Base-by-base conservation (phyloP, 2,113 vertebrate genomes). In the Notarius lentiginosus region DNA sequence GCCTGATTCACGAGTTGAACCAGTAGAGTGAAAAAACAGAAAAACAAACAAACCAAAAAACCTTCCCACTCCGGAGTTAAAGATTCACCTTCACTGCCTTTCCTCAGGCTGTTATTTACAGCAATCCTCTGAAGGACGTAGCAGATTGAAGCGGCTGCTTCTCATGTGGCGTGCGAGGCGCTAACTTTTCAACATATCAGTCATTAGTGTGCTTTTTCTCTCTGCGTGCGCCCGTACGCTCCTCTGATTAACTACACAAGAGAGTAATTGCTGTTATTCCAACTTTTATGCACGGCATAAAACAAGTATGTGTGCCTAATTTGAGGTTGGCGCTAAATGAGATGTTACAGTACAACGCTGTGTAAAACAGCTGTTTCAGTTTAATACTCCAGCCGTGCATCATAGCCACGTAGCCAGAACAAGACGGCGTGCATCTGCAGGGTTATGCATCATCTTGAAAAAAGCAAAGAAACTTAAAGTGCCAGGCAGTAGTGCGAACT, bases 251-350 rank as follows among this genome's bases (percentile, higher is more conserved):
- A 85, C 88, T 72, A 79, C 47, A 72, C 49, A 85, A 58, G 63
- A 55, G 63, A 86, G 63, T 82, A 83, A 83, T 82, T 81, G 61
- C 70, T 83, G 84, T 87, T 82, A 88, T 88, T 81, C n/a, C 80
- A 66, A 82, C 79, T 86, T 88, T 30, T 86, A 86, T 87, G 70
- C 41, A 75, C 34, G 8, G 75, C 30, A 73, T 60, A 84, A 75
- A 84, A 51, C 30, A 79, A 79, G 79, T 55, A 86, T 84, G 47
- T 82, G 15, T 86, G 73, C 30, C 82, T 84, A 88, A 90, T 84
- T 86, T 84, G 81, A 73, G 51, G 30, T 82, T 86, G 89, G 84
- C 53, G 79, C 30, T 81, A 86, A 86, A 88, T 84, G 65, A 90
- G 81, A 88, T 82, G 56, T 82, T 83, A 60, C 83, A 88, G 76